Evolutionary conservation across 1,140 invertebrate species (phyloP), one percentile per base, ranked within the genome.

Genomic region (Pomacea maculata): DNA sequence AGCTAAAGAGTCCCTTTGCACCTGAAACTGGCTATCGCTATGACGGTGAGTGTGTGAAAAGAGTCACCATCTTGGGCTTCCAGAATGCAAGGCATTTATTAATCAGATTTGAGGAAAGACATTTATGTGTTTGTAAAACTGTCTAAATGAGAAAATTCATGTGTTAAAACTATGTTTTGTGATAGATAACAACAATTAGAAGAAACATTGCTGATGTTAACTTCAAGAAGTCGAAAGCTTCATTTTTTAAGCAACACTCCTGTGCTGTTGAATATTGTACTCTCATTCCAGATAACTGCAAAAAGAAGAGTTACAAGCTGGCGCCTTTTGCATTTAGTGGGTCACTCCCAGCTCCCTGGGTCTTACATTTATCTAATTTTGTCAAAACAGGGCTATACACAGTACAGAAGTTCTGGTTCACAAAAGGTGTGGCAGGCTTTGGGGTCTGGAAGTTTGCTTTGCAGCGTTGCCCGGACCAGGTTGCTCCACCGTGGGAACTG

Each of bases 401-500:
- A 21, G 90, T 91, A 14, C 87, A 90, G 83, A 91, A 91, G 73
- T 86, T 70, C 17, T 91, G 90, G 90, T 90, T 84, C 64, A 87
- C 87, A 21, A 85, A 82, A 65, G 90, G 90, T 19, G 45, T 87
- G 68, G 87, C 90, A 21, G 90, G 90, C 7, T 90, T 88, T 85
- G 84, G 85, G 21, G 90, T 91, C 14, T 91, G 89, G 89, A 91
- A 90, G 82, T 91, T 91, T 90, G 90, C 89, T 21, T 82, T 91
- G 73, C 84, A 83, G 25, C 82, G 90, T 77, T 86, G 83, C 64
- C n/a, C 70, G 12, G 84, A 89, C 72, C 90, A 91, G 79, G 83
- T 86, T 14, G 84, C 88, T 12, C 88, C 90, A 21, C 88, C 89
- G 21, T 91, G 90, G 90, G 81, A 86, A 21, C 79, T 87, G 61